Conservation (phyloP, 2,888 invertebrate species). For the Eurytoma californica region DNA sequence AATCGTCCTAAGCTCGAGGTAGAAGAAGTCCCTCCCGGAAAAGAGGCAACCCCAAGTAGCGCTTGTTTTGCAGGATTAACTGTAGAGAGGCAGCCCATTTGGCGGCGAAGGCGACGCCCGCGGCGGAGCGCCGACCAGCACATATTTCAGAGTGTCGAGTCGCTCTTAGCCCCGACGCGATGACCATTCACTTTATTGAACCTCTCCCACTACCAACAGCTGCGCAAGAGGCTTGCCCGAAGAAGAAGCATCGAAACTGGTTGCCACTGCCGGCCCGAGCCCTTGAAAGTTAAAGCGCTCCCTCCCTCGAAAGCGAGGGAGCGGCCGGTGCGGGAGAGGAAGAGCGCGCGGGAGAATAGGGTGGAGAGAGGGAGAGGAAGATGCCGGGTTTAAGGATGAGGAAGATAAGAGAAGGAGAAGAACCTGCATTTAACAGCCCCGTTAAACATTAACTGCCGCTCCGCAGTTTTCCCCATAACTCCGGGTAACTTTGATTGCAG, state of each 20-base stretch:
- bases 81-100: background rate
- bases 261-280: background rate
- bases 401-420: constrained; percentile 33
- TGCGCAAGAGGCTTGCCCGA: background rate
- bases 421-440: constrained; percentile 71
- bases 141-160: constrained; percentile 36
- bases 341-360: background rate
- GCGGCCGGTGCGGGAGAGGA: background rate
- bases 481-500: constrained; percentile 74
- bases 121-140: background rate
- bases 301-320: constrained; percentile 5
- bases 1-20: too few species aligned
- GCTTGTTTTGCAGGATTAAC: constrained; percentile 21
- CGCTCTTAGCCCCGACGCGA: constrained; percentile 2
- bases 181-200: constrained; percentile 54
- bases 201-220: background rate
- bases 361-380: background rate
- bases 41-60: too few species aligned
- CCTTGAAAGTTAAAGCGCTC: constrained; percentile 42
- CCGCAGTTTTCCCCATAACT: constrained; percentile 70
- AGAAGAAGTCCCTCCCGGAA: background rate
- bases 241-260: background rate
- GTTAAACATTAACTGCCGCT: constrained; percentile 73
- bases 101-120: background rate
- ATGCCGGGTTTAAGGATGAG: background rate